These are phyloP conservation scores for Ophioninae sp. DNA, from an alignment of 2,888 invertebrate species.

Conservation along the genomic window DNA sequence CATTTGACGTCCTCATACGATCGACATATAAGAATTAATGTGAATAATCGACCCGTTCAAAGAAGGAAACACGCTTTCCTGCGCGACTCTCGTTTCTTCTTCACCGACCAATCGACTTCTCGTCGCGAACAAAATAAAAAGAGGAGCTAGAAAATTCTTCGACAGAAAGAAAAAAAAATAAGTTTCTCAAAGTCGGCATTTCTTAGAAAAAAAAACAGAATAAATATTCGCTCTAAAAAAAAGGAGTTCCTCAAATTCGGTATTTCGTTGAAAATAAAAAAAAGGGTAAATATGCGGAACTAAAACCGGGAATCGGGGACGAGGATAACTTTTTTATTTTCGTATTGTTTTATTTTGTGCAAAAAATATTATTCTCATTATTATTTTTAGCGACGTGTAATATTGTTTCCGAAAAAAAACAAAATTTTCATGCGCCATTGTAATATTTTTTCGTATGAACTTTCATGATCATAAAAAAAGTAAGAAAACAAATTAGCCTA, in stretches of 20 bases:
- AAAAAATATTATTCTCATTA: too few relatives aligned
- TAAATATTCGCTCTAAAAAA: background rate
- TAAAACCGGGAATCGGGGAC: too few relatives aligned
- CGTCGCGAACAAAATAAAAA: background rate
- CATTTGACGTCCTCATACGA: constrained; percentile 39
- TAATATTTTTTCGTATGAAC: too few relatives aligned
- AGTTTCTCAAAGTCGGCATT: background rate
- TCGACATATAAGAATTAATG: constrained; percentile 34
- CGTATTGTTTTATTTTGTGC: too few relatives aligned
- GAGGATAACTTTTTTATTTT: too few relatives aligned
- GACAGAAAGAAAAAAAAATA: background rate
- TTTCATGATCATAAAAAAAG: too few relatives aligned
- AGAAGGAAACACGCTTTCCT: background rate
- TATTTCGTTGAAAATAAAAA: background rate
- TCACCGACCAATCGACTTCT: background rate
- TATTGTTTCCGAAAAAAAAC: too few relatives aligned
- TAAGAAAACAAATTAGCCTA: too few relatives aligned
- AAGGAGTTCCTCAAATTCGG: background rate
- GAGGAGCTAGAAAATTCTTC: background rate
- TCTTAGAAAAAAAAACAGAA: background rate
- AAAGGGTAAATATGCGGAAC: too few relatives aligned
- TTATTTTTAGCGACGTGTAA: too few relatives aligned
- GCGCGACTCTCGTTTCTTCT: background rate
- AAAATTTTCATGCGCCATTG: too few relatives aligned
- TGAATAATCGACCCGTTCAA: background rate